Conservation (phyloP, 2,797 vertebrate species). For the Enteromius mattozi region DNA sequence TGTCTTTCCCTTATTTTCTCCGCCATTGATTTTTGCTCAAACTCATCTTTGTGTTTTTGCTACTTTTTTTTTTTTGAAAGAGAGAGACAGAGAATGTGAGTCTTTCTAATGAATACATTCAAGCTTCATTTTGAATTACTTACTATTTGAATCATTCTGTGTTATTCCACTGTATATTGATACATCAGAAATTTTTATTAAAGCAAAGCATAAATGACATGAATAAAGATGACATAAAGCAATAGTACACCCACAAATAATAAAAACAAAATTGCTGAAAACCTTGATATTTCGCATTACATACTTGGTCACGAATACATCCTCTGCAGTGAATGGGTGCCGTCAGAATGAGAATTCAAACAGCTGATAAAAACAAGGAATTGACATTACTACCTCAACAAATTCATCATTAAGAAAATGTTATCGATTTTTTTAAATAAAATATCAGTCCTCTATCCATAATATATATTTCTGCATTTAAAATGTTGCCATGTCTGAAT, state of each 20-base stretch:
- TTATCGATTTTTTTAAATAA: neutral
- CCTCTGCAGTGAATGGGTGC: neutral
- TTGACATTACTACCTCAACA: neutral
- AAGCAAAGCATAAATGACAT: neutral
- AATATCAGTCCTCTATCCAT: neutral
- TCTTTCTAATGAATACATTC: constrained; percentile 21
- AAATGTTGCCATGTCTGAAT: neutral
- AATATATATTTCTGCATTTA: neutral
- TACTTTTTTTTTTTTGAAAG: neutral
- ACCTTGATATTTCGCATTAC: neutral
- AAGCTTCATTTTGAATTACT: neutral
- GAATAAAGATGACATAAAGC: neutral
- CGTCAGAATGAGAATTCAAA: neutral
- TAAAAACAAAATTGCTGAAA: neutral
- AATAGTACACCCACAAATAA: neutral
- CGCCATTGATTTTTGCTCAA: constrained; percentile 63
- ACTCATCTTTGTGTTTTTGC: constrained; percentile 31
- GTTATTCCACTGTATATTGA: neutral
- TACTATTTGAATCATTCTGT: neutral
- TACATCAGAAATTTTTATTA: neutral
- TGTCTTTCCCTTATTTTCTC: constrained; percentile 52
- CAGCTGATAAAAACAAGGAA: neutral
- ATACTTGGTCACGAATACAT: neutral
- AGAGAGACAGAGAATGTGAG: too few relatives aligned
- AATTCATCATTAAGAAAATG: neutral